These are phyloP conservation scores for Eutrigla gurnardus DNA, from an alignment of 2,797 vertebrate species.

Conservation along the genomic window DNA sequence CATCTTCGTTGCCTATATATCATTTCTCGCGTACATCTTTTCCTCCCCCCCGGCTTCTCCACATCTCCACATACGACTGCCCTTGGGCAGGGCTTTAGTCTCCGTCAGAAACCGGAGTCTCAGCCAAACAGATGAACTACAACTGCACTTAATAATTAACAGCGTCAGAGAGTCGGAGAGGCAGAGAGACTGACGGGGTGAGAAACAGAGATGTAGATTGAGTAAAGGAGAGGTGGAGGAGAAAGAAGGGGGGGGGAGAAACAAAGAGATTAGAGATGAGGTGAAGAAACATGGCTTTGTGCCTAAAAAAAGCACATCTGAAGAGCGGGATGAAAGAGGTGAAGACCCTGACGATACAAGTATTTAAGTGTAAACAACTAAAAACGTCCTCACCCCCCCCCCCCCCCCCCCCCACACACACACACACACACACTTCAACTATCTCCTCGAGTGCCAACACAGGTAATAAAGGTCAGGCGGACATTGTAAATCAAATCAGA, in stretches of 20 bases:
- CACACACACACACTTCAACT: constrained; percentile 25
- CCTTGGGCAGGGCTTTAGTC: constrained; percentile 54
- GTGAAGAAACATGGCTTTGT: constrained; percentile 17
- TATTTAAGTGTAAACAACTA: constrained; percentile 55
- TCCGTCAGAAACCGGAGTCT: constrained; percentile 63
- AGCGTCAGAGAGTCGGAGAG: constrained; percentile 38
- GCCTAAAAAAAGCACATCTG: constrained; percentile 5
- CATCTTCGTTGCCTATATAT: constrained; percentile 62
- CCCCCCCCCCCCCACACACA: neutral
- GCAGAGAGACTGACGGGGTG: constrained; percentile 9
- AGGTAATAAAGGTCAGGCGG: constrained; percentile 81
- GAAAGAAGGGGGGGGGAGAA: constrained; percentile 15
- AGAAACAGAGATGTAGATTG: constrained; percentile 20
- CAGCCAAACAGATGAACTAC: constrained; percentile 69
- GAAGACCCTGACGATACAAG: constrained; percentile 40
- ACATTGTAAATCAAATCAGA: constrained; percentile 78
- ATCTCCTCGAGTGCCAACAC: constrained; percentile 62
- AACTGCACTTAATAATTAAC: constrained; percentile 70
- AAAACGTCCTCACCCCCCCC: constrained; percentile 31
- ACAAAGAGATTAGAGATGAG: constrained; percentile 22
- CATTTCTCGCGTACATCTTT: constrained; percentile 51
- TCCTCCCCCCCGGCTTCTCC: constrained; percentile 27
- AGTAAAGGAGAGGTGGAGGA: constrained; percentile 5
- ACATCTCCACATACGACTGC: constrained; percentile 46
- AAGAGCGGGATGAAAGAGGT: constrained; percentile 31